These are phyloP conservation scores for Taurulus bubalis DNA, from an alignment of 2,113 vertebrate species.

Conservation along the genomic window DNA sequence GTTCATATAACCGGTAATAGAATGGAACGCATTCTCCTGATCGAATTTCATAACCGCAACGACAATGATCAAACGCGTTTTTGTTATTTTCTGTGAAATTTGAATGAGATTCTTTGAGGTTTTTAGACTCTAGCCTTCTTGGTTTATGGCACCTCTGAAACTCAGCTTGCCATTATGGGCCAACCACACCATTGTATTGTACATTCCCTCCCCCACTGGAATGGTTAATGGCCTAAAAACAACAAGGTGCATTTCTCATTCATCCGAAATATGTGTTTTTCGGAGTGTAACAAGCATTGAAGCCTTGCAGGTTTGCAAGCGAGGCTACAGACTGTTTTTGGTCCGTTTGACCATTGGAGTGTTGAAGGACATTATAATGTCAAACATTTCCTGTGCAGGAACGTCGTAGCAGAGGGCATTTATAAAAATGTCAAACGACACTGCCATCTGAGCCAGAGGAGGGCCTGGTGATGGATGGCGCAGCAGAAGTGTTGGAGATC, in stretches of 20 bases:
- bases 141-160: background rate
- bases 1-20: background rate
- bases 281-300: background rate
- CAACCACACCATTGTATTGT: background rate
- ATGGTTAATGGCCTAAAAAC: background rate
- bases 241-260: background rate
- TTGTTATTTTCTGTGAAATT: background rate
- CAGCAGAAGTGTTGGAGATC: constrained; percentile 53
- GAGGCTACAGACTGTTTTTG: background rate
- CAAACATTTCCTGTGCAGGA: constrained; percentile 33
- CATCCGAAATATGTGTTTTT: background rate
- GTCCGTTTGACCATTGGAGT: constrained; percentile 1
- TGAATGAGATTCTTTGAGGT: constrained; percentile 1
- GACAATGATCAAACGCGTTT: background rate
- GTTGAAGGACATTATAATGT: constrained; percentile 50
- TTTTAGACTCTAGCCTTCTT: background rate
- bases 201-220: background rate
- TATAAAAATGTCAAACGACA: constrained; percentile 65
- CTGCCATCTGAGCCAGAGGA: constrained; percentile 42
- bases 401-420: constrained; percentile 50
- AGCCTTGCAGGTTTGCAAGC: background rate
- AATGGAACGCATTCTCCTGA: background rate
- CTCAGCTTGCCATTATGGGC: background rate
- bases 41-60: background rate
- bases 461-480: constrained; percentile 61